Evolutionary conservation across 2,888 invertebrate species (phyloP).

Genomic region (Teinopalpus imperialis): DNA sequence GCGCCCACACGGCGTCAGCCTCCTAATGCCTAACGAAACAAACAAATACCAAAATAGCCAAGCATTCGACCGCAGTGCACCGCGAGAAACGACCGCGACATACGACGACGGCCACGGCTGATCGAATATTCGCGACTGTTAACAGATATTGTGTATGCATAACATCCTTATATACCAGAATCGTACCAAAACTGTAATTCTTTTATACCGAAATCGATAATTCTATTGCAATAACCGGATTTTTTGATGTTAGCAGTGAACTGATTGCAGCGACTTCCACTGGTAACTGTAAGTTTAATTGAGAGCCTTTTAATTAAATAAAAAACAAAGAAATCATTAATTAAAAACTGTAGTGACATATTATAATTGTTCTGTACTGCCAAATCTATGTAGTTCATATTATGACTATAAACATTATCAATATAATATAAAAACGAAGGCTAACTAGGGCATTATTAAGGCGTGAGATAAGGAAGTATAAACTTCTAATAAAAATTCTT

Average conservation of each 20-base stretch:
- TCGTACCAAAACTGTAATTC: background rate
- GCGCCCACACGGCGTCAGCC: slow-evolving; percentile 52
- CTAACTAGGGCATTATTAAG: no score
- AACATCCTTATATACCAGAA: background rate
- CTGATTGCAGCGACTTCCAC: background rate
- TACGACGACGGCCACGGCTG: slow-evolving; percentile 73
- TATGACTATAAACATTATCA: no score
- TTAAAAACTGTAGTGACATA: no score
- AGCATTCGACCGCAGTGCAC: slow-evolving; percentile 78
- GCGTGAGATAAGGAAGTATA: no score
- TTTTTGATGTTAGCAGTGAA: background rate
- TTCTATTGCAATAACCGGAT: slow-evolving; percentile 1
- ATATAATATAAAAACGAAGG: no score
- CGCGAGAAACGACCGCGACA: slow-evolving; percentile 67
- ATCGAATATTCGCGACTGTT: slow-evolving; percentile 49
- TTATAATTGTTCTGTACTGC: no score
- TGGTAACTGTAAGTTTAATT: slow-evolving; percentile 13
- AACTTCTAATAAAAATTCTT: no score
- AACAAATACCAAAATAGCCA: slow-evolving; percentile 37
- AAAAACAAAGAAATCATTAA: no score
- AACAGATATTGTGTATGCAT: slow-evolving; percentile 9
- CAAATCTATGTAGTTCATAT: no score
- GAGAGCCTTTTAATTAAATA: no score
- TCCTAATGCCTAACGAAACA: slow-evolving; percentile 33
- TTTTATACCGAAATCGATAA: no score